Conservation (phyloP, 1,140 invertebrate genomes). For the Triops cancriformis region DNA sequence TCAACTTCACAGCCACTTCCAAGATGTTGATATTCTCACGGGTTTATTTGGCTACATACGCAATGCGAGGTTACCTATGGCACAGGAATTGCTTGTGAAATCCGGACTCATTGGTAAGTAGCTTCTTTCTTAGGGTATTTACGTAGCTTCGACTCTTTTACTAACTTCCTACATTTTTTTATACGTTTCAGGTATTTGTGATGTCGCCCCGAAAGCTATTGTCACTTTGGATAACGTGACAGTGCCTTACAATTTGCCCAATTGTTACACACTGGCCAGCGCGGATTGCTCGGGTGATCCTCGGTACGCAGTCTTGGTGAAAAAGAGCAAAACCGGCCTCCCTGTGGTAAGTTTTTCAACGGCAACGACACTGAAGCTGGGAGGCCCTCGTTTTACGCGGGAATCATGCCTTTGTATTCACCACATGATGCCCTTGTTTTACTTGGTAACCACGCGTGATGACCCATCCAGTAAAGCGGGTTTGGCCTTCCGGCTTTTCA, state of each 20-base stretch:
- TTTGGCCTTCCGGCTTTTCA: too few species aligned
- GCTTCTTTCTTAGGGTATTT: not conserved
- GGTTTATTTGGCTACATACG: not conserved
- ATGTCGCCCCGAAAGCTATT: conserved; percentile 26
- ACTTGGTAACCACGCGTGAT: too few species aligned
- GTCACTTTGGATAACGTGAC: conserved; percentile 30
- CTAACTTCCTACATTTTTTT: too few species aligned
- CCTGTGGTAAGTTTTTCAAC: conserved; percentile 16
- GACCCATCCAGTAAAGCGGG: too few species aligned
- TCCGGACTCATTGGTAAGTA: conserved; percentile 24
- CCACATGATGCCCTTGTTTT: too few species aligned
- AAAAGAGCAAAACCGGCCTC: conserved; percentile 22
- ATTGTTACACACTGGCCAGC: conserved; percentile 30
- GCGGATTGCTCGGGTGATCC: conserved; percentile 29
- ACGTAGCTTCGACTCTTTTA: not conserved
- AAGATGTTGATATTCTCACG: conserved; percentile 28
- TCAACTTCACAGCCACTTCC: conserved; percentile 29
- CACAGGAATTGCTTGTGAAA: conserved; percentile 19
- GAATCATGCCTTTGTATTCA: too few species aligned
- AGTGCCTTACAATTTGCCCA: conserved; percentile 24
- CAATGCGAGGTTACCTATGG: conserved; percentile 26
- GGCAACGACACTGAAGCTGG: not conserved
- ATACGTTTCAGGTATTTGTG: conserved; percentile 22
- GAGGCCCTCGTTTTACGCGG: too few species aligned
- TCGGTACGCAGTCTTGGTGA: conserved; percentile 30